Base-by-base conservation (phyloP, 2,888 invertebrate genomes). In the Pterostichus niger region DNA sequence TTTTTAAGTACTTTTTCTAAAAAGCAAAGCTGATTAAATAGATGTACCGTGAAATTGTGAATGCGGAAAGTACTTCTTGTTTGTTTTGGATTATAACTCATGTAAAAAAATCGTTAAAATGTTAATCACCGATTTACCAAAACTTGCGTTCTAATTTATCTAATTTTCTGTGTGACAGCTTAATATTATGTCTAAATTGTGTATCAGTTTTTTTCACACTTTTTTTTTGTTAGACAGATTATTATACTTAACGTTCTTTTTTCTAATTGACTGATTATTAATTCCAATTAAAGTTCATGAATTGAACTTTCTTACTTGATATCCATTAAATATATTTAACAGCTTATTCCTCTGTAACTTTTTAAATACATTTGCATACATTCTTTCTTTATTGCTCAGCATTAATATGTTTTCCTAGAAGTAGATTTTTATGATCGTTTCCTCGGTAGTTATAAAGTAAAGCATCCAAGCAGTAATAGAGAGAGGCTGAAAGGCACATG, bases 241-340 rank as follows among this genome's bases (percentile, higher is more conserved):
- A 71, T 71, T 46, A 71, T 68, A 68, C 35, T 40, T 64, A 61
- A 61, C 46, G 44, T 71, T 71, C 44, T 44, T 71, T 46, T 68
- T 71, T 71, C 6, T 46, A 59, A 59, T 71, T 44, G 44, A 71
- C 24, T 71, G 44, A 46, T 71, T 59, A 59, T 13, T 75, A 75
- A 75, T 75, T 52, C 52, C 54, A 75, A 75, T 75, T 75, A 75
- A 52, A 75, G 33, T 75, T 75, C 75, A 54, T 75, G 75, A 75
- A 52, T 75, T 75, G 75, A 64, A 52, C 52, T 75, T 75, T 75
- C 24, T 33, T 54, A 64, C 64, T 35, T 35, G 31, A 13, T 40
- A 40, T 6, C 1, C 40, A 40, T 40, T 40, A 9, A 40, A 40
- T 40, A 5, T 6, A 40, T 6, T 40, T 40, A 40, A 9, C 6